Evolutionary conservation across 1,140 invertebrate genomes (phyloP), one percentile per base, ranked within the genome.

Genomic region (Arctopsyche grandis): DNA sequence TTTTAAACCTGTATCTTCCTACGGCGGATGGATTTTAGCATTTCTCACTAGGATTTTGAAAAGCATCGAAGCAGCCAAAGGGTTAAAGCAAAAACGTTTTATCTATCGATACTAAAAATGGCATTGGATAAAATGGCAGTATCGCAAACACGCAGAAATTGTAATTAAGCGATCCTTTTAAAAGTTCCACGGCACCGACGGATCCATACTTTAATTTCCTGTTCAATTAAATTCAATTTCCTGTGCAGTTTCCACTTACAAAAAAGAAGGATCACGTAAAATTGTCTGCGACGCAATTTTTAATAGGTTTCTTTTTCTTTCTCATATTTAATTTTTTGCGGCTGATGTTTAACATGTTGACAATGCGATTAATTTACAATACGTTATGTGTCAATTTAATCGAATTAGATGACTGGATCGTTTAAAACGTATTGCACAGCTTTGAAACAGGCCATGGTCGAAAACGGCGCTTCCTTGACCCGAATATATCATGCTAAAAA

Each of bases 101-200:
- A n/a, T n/a, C n/a, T 38, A 38, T 38, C 29, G 29, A 38, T 38
- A 38, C 1, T 38, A 38, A 38, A 4, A 38, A 38, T 38, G 7
- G n/a, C n/a, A 38, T 4, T 38, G 29, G 7, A 38, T 4, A 38
- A 38, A 38, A 38, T n/a, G n/a, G 29, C 29, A 38, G 29, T 38
- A 38, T 38, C 29, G 29, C 29, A 38, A 38, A 38, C 29, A 38
- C 7, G 29, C 29, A 52, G 10, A 16, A 52, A 52, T 52, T 22
- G 21, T 66, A 66, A 66, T 66, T 66, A 66, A 66, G 24, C 21
- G 63, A 66, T 66, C 63, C 22, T 66, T 66, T 66, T 66, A 66
- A 66, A 66, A 66, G 0, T 66, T 66, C 26, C 58, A 21, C 58
- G 16, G n/a, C 58, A 12, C 14, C 63, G 63, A 66, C 21, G 22